These are phyloP conservation scores for Maniola hyperantus DNA, from an alignment of 2,888 invertebrate genomes.

Conservation along the genomic window DNA sequence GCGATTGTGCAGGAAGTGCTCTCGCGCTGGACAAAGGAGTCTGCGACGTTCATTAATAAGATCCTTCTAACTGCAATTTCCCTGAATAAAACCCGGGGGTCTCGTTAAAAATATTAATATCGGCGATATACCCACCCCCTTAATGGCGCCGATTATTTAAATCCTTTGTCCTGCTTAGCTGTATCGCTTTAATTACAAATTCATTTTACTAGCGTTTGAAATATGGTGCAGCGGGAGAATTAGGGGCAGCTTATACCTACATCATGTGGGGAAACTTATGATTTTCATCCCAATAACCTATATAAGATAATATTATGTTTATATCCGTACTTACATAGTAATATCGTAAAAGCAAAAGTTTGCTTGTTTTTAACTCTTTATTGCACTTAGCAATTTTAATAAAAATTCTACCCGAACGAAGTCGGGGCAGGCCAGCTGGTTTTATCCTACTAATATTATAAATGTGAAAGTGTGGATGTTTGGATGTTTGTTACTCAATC, in stretches of 20 bases:
- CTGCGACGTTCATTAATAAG: slow-evolving; percentile 81
- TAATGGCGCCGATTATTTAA: slow-evolving; percentile 74
- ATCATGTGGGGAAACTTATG: neutral
- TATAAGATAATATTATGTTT: no score
- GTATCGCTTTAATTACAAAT: slow-evolving; percentile 40
- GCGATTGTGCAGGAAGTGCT: slow-evolving; percentile 79
- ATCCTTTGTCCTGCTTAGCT: slow-evolving; percentile 45
- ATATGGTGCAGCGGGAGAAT: slow-evolving; percentile 10
- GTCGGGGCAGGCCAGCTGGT: no score
- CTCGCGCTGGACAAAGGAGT: slow-evolving; percentile 71
- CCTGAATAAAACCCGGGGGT: slow-evolving; percentile 73
- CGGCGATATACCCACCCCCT: slow-evolving; percentile 64
- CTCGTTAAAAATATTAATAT: slow-evolving; percentile 77
- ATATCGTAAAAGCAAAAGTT: no score
- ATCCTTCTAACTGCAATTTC: slow-evolving; percentile 80
- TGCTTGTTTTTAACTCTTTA: no score
- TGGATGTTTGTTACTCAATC: no score
- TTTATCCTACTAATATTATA: no score
- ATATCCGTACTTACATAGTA: no score
- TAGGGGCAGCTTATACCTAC: neutral
- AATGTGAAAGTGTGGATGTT: no score
- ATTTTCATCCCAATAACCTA: neutral
- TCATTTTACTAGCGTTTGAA: slow-evolving; percentile 26
- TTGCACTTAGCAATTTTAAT: no score
- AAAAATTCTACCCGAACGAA: no score